A percentile compares a stretch with the other conserved stretches of the same genome.
These are phyloP conservation scores for Himalopsyche kuldschensis DNA, from an alignment of 2,888 invertebrate genomes.

Conservation along the genomic window DNA sequence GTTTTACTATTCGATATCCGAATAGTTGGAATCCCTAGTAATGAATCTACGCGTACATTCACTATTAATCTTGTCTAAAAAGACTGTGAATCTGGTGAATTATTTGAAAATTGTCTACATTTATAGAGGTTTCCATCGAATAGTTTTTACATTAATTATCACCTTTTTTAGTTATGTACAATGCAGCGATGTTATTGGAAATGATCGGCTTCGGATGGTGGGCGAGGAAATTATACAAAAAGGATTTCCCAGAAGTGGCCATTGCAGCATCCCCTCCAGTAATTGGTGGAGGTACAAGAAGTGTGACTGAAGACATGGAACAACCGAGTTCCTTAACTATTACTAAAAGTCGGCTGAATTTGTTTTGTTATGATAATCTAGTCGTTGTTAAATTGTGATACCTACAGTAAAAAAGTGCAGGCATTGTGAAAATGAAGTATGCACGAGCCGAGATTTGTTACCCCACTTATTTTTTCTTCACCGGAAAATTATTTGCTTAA, in stretches of 20 bases:
- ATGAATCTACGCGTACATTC: too few relatives aligned
- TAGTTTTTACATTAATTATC: conserved; percentile 22
- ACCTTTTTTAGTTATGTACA: conserved; percentile 66
- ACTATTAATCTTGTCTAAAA: too few relatives aligned
- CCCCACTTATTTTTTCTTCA: too few relatives aligned
- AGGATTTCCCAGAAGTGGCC: conserved; percentile 44
- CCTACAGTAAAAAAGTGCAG: background rate
- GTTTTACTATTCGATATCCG: too few relatives aligned
- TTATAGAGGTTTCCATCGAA: background rate
- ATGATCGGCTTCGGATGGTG: conserved; percentile 67
- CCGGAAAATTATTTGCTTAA: too few relatives aligned
- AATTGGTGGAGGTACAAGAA: background rate
- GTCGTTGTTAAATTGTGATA: background rate
- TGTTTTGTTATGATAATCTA: background rate
- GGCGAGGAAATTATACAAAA: conserved; percentile 65
- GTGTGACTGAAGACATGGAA: conserved; percentile 20
- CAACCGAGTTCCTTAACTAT: background rate
- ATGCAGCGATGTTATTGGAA: conserved; percentile 66
- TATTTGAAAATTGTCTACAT: background rate
- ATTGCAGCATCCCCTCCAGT: background rate
- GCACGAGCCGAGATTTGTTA: too few relatives aligned
- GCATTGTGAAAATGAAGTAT: too few relatives aligned
- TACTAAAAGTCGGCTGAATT: background rate
- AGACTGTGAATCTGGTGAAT: too few relatives aligned
- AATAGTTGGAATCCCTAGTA: too few relatives aligned